These are phyloP conservation scores for Enteromius thamalakanensis DNA, from an alignment of 2,797 vertebrate genomes.

Conservation along the genomic window DNA sequence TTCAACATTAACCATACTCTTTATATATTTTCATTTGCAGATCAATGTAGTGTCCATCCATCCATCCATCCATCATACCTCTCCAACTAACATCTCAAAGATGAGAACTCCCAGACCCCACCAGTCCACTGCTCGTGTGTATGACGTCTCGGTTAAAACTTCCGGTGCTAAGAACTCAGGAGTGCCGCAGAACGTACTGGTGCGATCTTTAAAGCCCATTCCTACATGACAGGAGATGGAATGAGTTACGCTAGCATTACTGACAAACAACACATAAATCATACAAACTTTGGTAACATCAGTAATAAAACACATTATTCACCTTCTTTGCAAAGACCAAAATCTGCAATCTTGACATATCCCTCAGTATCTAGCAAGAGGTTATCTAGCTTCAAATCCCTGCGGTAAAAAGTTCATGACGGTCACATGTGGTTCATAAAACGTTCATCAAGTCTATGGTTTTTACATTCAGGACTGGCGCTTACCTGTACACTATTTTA, in stretches of 20 bases:
- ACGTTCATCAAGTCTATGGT: background rate
- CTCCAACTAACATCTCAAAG: slow-evolving; percentile 99
- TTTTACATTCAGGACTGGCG: background rate
- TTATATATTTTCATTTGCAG: background rate
- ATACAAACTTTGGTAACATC: background rate
- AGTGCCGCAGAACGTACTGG: slow-evolving; percentile 97
- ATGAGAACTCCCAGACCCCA: slow-evolving; percentile 99
- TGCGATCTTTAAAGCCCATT: slow-evolving; percentile 98
- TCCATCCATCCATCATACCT: slow-evolving; percentile 79
- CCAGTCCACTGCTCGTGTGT: slow-evolving; percentile 98
- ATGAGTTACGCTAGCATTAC: background rate
- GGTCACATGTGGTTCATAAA: slow-evolving; percentile 1
- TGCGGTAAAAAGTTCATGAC: slow-evolving; percentile 47
- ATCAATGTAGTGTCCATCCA: background rate
- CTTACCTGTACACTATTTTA: slow-evolving; percentile 98
- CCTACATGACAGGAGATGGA: slow-evolving; percentile 73
- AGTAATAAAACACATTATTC: slow-evolving; percentile 49
- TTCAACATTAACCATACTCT: background rate
- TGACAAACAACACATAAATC: background rate
- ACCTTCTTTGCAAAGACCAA: slow-evolving; percentile 99
- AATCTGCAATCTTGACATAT: slow-evolving; percentile 98
- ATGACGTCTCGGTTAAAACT: slow-evolving; percentile 97
- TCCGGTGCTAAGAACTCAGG: slow-evolving; percentile 98
- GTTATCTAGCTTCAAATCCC: slow-evolving; percentile 95
- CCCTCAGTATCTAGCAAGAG: slow-evolving; percentile 96